Evolutionary conservation across 2,888 invertebrate species (phyloP).

Genomic region (Xanthorhoe designata): DNA sequence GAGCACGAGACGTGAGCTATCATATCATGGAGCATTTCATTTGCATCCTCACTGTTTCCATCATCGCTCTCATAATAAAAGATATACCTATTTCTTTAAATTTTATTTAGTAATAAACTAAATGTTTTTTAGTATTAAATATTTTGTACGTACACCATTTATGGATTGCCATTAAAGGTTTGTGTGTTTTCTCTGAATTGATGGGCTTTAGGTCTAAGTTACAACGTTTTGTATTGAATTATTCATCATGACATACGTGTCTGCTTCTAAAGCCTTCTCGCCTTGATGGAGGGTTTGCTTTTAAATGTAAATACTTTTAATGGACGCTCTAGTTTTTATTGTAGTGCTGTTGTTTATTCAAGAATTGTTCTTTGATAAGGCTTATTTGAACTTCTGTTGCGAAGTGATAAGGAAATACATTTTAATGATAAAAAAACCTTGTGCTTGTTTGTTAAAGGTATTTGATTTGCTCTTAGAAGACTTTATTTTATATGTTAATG

Average conservation of each 20-base stretch:
- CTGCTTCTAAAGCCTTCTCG: slow-evolving; percentile 6
- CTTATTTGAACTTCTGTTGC: slow-evolving; percentile 22
- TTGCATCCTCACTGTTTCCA: slow-evolving; percentile 4
- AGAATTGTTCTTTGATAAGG: slow-evolving; percentile 11
- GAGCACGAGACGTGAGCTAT: background rate
- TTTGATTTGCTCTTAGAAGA: slow-evolving; percentile 11
- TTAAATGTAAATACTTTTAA: slow-evolving; percentile 8
- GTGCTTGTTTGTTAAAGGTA: slow-evolving; percentile 13
- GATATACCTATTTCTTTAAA: no score
- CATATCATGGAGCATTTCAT: slow-evolving; percentile 17
- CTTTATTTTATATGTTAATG: background rate
- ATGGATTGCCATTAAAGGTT: slow-evolving; percentile 18
- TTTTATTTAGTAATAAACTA: no score
- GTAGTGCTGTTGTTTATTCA: slow-evolving; percentile 9
- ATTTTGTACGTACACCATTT: slow-evolving; percentile 25
- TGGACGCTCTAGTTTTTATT: slow-evolving; percentile 9
- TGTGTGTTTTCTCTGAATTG: slow-evolving; percentile 6
- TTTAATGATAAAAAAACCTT: slow-evolving; percentile 17
- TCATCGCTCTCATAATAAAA: slow-evolving; percentile 23
- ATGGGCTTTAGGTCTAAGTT: background rate
- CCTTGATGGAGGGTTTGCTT: slow-evolving; percentile 9
- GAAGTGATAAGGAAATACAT: slow-evolving; percentile 23
- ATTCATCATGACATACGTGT: slow-evolving; percentile 1
- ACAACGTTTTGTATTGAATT: background rate
- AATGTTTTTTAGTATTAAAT: no score